phyloP scores from a whole-genome alignment of 2,113 vertebrate genomes.

The Blennius ocellaris region DNA sequence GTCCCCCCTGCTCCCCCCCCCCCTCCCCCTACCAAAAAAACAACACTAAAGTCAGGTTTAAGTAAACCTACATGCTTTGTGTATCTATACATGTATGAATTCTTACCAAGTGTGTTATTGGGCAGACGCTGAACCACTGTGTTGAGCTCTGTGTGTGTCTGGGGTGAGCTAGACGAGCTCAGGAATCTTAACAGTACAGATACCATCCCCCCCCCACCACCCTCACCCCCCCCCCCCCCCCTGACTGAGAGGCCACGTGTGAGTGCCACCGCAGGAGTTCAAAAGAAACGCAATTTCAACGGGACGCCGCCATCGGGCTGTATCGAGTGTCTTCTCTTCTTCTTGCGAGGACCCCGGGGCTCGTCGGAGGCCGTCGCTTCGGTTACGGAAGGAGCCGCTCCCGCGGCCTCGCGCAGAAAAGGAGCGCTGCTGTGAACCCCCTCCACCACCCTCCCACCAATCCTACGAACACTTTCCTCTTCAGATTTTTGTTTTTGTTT shows the following conservation, averaged over 20 bases:
- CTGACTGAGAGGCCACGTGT: conserved; percentile 37
- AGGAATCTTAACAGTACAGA: conserved; percentile 64
- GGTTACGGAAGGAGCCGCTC: conserved; percentile 45
- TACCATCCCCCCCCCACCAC: conserved; percentile 47
- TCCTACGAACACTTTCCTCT: conserved; percentile 49
- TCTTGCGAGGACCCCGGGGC: conserved; percentile 27
- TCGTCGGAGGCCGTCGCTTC: conserved; percentile 32
- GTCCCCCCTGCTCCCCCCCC: conserved; percentile 64
- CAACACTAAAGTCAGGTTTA: conserved; percentile 80
- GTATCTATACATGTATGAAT: conserved; percentile 73
- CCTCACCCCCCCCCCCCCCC: conserved; percentile 30
- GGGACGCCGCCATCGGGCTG: conserved; percentile 21
- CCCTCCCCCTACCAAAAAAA: conserved; percentile 70
- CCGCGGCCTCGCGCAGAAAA: conserved; percentile 44
- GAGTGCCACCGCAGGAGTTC: conserved; percentile 17
- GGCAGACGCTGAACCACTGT: conserved; percentile 73
- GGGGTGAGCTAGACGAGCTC: conserved; percentile 69
- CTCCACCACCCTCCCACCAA: background rate
- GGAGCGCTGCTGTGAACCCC: conserved; percentile 42
- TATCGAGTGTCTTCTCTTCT: conserved; percentile 35
- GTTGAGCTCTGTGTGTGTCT: conserved; percentile 61
- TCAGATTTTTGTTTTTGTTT: conserved; percentile 30
- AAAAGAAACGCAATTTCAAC: conserved; percentile 39
- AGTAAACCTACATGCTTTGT: conserved; percentile 75
- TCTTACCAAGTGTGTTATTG: conserved; percentile 56